Base-by-base conservation (phyloP, 2,797 vertebrate species). In the Clamator glandarius region DNA sequence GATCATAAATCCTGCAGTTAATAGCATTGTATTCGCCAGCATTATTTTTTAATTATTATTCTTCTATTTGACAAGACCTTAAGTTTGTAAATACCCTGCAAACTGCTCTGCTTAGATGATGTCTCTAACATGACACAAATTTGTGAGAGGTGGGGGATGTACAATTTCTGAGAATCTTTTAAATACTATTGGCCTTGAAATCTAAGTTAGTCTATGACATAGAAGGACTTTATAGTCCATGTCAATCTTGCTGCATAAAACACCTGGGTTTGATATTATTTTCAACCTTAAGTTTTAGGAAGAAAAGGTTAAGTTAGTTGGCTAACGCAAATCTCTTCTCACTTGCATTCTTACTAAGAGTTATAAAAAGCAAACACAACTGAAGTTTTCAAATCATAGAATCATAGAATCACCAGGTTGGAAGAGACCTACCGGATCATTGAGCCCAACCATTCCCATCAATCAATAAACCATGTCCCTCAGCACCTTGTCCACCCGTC, bases 81-180 rank as follows among this genome's bases (percentile, higher is more conserved):
- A 70, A 57, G 12, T 14, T 57, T 23, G 3, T 25, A 6, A 77
- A 15, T 3, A 58, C 12, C 36, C 23, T 35, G 54, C 4, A 2
- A 50, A 64, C 8, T 26, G 9, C 21, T 69, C 26, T 48, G 23
- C 11, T 68, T 20, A 48, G 75, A 42, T 31, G 33, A 61, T 15
- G 8, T 6, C n/a, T 72, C 44, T 33, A 44, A 48, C 5, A 31
- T 0, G 0, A 41, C 5, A 41, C 5, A n/a, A 5, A 31, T 18
- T 28, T 61, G 8, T 5, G 35, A 15, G 33, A 41, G 4, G 25
- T 11, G 5, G 12, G 4, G 15, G 12, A 5, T 8, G 15, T 17
- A 8, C 44, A 19, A 36, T 39, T 75, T 75, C 31, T 42, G 10
- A 75, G 21, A 78, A 44, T 12, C 12, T 81, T 75, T n/a, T 35